These are phyloP conservation scores for Drosophila niveifrons DNA, from an alignment of 2,888 invertebrate genomes.

Conservation along the genomic window DNA sequence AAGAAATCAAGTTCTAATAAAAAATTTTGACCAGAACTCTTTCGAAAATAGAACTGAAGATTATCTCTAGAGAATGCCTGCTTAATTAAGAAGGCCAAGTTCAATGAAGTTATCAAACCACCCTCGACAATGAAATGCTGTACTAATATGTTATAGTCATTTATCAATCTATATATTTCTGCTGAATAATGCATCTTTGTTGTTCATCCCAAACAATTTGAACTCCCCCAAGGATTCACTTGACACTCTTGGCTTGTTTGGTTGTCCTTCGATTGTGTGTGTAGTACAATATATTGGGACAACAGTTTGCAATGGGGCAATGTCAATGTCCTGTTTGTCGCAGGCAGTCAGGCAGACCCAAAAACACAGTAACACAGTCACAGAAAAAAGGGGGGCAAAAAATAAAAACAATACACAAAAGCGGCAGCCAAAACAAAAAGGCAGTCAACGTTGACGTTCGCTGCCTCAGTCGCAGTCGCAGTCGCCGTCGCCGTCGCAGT, in stretches of 20 bases:
- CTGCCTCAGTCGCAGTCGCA: slow-evolving; percentile 8
- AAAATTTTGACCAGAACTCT: neutral
- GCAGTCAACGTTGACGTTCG: slow-evolving; percentile 31
- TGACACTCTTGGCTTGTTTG: neutral
- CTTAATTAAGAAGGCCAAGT: neutral
- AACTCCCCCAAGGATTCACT: neutral
- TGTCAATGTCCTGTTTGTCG: slow-evolving; percentile 69
- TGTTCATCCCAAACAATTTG: neutral
- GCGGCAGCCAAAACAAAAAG: slow-evolving; percentile 56
- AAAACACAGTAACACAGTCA: slow-evolving; percentile 34
- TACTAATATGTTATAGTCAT: neutral
- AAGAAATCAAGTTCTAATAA: neutral
- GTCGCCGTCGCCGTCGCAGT: slow-evolving; percentile 35
- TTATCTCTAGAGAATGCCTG: neutral
- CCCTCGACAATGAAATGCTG: neutral
- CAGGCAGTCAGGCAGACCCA: slow-evolving; percentile 3
- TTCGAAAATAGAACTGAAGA: neutral
- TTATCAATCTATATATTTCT: neutral
- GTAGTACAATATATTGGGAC: neutral
- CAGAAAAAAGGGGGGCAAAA: slow-evolving; percentile 7
- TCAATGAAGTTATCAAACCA: neutral
- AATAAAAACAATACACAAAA: slow-evolving; percentile 56
- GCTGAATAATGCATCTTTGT: slow-evolving; percentile 2
- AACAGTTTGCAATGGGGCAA: neutral
- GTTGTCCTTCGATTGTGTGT: neutral